Conservation (phyloP, 1,140 invertebrate genomes). For the Mycetomoellerius zeteki region DNA sequence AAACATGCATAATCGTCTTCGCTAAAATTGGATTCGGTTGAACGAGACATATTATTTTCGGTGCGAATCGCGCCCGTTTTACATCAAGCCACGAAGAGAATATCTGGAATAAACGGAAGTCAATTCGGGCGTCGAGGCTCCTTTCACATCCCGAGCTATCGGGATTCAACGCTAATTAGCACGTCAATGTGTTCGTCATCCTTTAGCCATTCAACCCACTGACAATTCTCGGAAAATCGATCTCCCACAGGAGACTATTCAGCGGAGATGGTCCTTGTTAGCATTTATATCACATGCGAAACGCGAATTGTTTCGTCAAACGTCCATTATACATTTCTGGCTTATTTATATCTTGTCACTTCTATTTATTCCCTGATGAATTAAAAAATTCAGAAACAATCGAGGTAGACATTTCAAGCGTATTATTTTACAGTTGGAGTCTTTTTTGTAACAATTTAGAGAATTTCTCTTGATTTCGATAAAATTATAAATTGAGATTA, state of each 20-base stretch:
- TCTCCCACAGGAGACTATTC: neutral
- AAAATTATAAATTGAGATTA: conserved; percentile 18
- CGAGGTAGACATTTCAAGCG: neutral
- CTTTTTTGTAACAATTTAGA: neutral
- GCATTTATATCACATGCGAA: neutral
- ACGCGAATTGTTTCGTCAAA: neutral
- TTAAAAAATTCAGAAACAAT: neutral
- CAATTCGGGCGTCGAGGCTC: conserved; percentile 20
- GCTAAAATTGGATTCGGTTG: neutral
- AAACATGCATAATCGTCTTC: conserved; percentile 35
- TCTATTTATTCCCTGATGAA: neutral
- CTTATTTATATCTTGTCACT: conserved; percentile 4
- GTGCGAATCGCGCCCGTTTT: conserved; percentile 30
- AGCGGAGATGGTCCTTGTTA: neutral
- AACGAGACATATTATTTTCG: conserved; percentile 40
- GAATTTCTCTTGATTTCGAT: neutral
- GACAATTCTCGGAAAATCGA: conserved; percentile 38
- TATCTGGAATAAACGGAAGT: conserved; percentile 28
- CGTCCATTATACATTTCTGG: neutral
- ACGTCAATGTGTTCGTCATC: conserved; percentile 29
- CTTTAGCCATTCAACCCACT: conserved; percentile 17
- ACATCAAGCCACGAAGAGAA: neutral
- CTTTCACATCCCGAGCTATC: conserved; percentile 13
- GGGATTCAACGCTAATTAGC: conserved; percentile 48
- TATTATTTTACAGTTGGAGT: neutral